These are phyloP conservation scores for Dipus sagitta DNA, from an alignment of 2,797 vertebrate species.

Conservation along the genomic window DNA sequence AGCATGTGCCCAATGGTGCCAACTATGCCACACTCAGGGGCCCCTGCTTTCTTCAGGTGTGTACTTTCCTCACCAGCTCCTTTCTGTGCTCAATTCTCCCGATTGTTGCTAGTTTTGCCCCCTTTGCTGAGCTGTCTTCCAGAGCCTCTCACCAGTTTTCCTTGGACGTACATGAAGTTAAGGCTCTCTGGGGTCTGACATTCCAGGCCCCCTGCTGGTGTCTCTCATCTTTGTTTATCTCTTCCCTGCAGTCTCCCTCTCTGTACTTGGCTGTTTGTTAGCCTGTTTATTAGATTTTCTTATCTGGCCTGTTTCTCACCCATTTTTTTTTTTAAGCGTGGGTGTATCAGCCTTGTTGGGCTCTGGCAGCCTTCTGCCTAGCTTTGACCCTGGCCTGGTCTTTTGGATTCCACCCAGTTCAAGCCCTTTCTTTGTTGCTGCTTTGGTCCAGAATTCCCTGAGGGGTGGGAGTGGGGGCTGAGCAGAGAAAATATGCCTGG, in stretches of 20 bases:
- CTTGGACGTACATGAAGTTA: constrained; percentile 28
- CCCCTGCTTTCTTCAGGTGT: background rate
- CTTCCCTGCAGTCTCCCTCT: constrained; percentile 60
- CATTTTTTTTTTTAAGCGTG: constrained; percentile 26
- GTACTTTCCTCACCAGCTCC: too few species aligned
- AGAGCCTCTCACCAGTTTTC: background rate
- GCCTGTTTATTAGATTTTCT: constrained; percentile 70
- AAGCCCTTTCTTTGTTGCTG: constrained; percentile 70
- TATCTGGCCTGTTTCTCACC: constrained; percentile 70
- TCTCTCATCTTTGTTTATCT: constrained; percentile 78
- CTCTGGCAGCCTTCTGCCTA: constrained; percentile 73
- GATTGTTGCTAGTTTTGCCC: background rate
- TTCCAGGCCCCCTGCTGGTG: constrained; percentile 69
- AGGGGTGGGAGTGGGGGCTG: constrained; percentile 8
- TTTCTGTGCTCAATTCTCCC: background rate
- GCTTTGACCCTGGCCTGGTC: constrained; percentile 73
- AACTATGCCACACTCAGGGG: background rate
- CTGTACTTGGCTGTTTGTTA: constrained; percentile 54
- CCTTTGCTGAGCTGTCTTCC: constrained; percentile 29
- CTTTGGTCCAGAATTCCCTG: constrained; percentile 67
- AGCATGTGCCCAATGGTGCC: background rate
- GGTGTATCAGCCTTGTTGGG: constrained; percentile 67
- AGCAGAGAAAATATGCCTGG: constrained; percentile 66
- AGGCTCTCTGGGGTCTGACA: constrained; percentile 76
- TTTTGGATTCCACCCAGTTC: constrained; percentile 75